A percentile compares a stretch with the other conserved stretches of the same genome.
These are phyloP conservation scores for Ptychodera flava DNA, from an alignment of 35 echinoderm and acorn worm species.

Conservation along the genomic window DNA sequence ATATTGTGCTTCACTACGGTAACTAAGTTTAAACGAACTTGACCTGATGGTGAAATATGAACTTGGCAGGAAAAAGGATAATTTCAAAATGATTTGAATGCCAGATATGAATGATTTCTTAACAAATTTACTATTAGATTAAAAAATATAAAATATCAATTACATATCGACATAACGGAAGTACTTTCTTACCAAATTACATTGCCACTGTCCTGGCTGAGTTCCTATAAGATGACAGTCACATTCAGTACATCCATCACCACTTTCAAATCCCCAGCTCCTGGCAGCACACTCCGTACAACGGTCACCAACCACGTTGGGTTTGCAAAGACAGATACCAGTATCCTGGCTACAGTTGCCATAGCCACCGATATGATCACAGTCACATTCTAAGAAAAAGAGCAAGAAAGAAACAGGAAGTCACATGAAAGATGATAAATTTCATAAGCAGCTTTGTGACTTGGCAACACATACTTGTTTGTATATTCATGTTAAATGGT, in stretches of 20 bases:
- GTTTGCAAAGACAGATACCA: constrained; percentile 69
- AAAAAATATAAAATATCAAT: too few species aligned
- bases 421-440: too few species aligned
- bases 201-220: constrained; percentile 41
- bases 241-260: constrained; percentile 59
- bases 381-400: constrained; percentile 50
- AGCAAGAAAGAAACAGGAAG: constrained; percentile 6
- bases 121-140: too few species aligned
- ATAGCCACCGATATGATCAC: constrained; percentile 59
- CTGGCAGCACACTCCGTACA: constrained; percentile 65
- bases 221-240: constrained; percentile 84
- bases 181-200: constrained; percentile 58
- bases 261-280: constrained; percentile 68
- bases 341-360: constrained; percentile 80
- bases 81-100: too few species aligned
- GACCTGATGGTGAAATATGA: too few species aligned
- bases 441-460: too few species aligned
- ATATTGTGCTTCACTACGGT: too few species aligned
- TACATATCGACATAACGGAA: neutral
- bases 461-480: too few species aligned
- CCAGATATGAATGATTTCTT: too few species aligned
- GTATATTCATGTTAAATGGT: too few species aligned
- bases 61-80: too few species aligned
- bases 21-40: too few species aligned
- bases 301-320: constrained; percentile 62